Evolutionary conservation across 2,888 invertebrate species (phyloP), one percentile per base, ranked within the genome.

Genomic region (Calliopum simillimum): DNA sequence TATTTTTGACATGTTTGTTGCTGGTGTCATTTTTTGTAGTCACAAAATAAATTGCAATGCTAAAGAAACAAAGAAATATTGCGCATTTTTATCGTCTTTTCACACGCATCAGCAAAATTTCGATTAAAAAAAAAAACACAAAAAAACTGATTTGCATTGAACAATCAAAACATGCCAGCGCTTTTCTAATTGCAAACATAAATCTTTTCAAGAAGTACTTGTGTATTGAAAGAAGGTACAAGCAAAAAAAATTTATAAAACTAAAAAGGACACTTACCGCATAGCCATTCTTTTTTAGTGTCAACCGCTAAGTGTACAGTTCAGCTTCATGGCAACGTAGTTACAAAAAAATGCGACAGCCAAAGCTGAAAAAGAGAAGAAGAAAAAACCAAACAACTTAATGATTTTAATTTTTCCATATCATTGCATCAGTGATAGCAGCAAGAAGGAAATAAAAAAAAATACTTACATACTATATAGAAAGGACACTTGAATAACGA

Each of bases 381-480:
- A 33, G 8, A 33, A 33, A 33, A 33, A 33, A 33, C 33, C 33
- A 33, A 23, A 16, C 19, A 25, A 51, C 44, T 47, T 62, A 16
- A 23, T 53, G 53, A n/a, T 53, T 21, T n/a, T 47, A 62, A 62
- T 64, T 64, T 51, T 66, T 66, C 66, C 66, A 58, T 66, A 66
- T 66, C 66, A 66, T 66, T 56, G 66, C 66, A 66, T 65, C 65
- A 44, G 43, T 14, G 19, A 51, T 21, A 33, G 51, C 64, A 33
- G 41, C 51, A 51, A n/a, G 33, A 8, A 33, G 4, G 8, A 33
- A 33, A 33, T 1, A 33, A 33, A 8, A 33, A n/a, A n/a, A n/a
- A n/a, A n/a, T n/a, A n/a, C n/a, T n/a, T n/a, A n/a, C n/a, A n/a
- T n/a, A n/a, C n/a, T 6, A 33, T 16, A 49, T 5, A 16, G 43